Evolutionary conservation across 1,140 invertebrate species (phyloP), one percentile per base, ranked within the genome.

Genomic region (Leptoteleia sp.): DNA sequence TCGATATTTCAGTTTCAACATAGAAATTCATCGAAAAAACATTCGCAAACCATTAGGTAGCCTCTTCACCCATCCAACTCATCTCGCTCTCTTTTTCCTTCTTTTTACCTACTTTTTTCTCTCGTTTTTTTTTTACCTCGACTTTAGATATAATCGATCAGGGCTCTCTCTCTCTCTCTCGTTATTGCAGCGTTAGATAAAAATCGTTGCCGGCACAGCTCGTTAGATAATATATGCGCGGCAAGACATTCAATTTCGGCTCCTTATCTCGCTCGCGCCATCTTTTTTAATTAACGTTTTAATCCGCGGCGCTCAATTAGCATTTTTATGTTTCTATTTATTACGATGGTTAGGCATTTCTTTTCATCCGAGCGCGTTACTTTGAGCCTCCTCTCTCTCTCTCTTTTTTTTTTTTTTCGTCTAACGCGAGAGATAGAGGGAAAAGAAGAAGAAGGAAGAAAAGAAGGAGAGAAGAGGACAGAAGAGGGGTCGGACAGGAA

Each of bases 271-370:
- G 8, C 1, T 6, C 9, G 50, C 5, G 22, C 9, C 25, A 67
- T 67, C 40, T 68, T 68, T 68, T 68, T 68, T 68, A 68, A 57
- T 68, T 57, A 68, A 68, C 64, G 27, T 68, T 68, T 48, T 68
- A 57, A 57, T 40, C 52, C 38, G 19, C 29, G n/a, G n/a, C 50
- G 33, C 31, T 40, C 42, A 68, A 67, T 68, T 68, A 68, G 29
- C 52, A 68, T 68, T 68, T 68, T 68, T 68, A 68, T 57, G 52
- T 68, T 57, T 68, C 64, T 68, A 68, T 68, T 68, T 68, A 68
- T 68, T 55, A 68, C 4, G 1, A 33, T 33, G 29, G 12, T 48
- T 48, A 48, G 45, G 45, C 45, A 13, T 52, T 64, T 64, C 45
- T 31, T 52, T 50, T 64, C 5, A n/a, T n/a, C n/a, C n/a, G n/a